phyloP scores from a whole-genome alignment of 1,140 invertebrate genomes.

The Conus ventricosus region DNA sequence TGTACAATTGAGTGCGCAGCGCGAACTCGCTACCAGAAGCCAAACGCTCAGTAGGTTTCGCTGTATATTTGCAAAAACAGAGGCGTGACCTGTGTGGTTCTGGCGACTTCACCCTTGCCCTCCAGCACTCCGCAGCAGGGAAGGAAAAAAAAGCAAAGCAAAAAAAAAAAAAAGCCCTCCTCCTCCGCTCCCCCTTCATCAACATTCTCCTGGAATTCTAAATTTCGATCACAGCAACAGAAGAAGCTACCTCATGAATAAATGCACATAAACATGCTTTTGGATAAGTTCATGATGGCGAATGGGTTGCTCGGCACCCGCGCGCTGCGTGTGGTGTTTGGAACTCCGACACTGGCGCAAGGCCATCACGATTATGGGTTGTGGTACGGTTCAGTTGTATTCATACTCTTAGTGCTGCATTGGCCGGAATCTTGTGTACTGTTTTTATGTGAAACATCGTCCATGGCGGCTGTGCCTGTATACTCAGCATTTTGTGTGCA shows the following conservation, averaged over 20 bases:
- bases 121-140: slow-evolving; percentile 29
- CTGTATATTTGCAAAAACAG: slow-evolving; percentile 5
- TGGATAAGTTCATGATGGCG: neutral
- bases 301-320: neutral
- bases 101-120: slow-evolving; percentile 40
- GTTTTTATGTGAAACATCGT: slow-evolving; percentile 51
- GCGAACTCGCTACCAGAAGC: neutral
- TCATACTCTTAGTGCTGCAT: slow-evolving; percentile 46
- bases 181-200: slow-evolving; percentile 10
- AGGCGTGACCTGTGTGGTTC: slow-evolving; percentile 32
- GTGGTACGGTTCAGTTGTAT: slow-evolving; percentile 39
- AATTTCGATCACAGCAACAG: slow-evolving; percentile 7
- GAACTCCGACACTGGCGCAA: slow-evolving; percentile 33
- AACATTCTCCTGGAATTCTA: neutral
- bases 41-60: neutral
- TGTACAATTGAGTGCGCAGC: neutral
- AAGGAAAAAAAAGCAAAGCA: no score
- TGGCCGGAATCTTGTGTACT: slow-evolving; percentile 52
- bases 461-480: slow-evolving; percentile 51
- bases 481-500: slow-evolving; percentile 53
- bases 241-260: neutral
- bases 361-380: slow-evolving; percentile 35
- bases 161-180: neutral
- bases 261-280: slow-evolving; percentile 13
- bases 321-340: slow-evolving; percentile 28